These are phyloP conservation scores for Malaclemys terrapin DNA, from an alignment of 2,113 vertebrate genomes.

Conservation along the genomic window DNA sequence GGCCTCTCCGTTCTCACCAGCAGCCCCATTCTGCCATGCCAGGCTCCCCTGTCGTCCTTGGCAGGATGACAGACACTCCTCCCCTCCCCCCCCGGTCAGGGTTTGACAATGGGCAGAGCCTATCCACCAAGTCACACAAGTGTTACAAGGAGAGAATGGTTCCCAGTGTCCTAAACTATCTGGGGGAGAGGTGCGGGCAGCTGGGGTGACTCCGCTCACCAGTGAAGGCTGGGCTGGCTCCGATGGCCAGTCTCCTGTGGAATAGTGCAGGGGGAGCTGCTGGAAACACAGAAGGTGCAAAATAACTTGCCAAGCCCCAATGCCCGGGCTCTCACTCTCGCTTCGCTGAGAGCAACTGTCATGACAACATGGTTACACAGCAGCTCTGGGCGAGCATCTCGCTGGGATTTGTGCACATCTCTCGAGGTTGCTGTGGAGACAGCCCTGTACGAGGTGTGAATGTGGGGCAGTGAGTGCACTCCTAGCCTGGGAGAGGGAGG, in stretches of 20 bases:
- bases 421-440: constrained; percentile 76
- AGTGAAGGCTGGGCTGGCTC: too few relatives aligned
- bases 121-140: background rate
- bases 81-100: background rate
- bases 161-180: too few relatives aligned
- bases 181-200: background rate
- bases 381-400: constrained; percentile 12
- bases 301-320: background rate
- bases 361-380: constrained; percentile 53
- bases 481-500: background rate
- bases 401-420: background rate
- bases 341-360: constrained; percentile 1
- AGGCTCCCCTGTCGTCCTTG: background rate
- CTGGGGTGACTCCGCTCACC: background rate
- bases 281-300: background rate
- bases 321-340: background rate
- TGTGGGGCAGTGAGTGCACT: background rate
- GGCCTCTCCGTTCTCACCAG: too few relatives aligned
- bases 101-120: background rate
- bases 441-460: background rate
- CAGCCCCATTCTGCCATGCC: background rate
- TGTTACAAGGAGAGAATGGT: background rate
- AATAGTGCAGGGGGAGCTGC: background rate
- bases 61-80: background rate
- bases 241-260: too few relatives aligned